These are phyloP conservation scores for Actenoides hombroni DNA, from an alignment of 2,113 vertebrate genomes.

Conservation along the genomic window DNA sequence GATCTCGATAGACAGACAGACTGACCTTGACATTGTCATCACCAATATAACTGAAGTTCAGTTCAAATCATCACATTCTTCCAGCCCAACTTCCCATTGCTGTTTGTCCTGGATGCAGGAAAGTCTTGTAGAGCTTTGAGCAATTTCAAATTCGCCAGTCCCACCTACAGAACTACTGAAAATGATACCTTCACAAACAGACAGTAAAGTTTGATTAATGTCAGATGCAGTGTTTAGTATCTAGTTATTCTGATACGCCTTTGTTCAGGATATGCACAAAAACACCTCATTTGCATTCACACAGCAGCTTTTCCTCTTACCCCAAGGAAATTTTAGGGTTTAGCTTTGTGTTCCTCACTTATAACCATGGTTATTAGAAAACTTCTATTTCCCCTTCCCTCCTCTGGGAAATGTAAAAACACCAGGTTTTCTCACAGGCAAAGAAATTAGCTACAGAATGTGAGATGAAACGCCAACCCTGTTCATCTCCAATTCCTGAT, in stretches of 20 bases:
- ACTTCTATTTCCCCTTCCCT: too few relatives aligned
- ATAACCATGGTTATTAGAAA: not conserved
- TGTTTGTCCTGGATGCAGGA: not conserved
- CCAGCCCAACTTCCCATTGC: not conserved
- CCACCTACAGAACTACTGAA: not conserved
- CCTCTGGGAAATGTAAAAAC: not conserved
- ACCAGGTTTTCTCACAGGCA: not conserved
- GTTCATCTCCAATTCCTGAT: not conserved
- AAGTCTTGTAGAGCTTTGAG: not conserved
- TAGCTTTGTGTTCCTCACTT: not conserved
- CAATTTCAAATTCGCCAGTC: not conserved
- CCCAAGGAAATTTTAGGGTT: not conserved
- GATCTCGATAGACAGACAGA: not conserved
- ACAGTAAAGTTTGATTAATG: not conserved
- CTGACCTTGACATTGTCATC: not conserved
- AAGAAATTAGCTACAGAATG: not conserved
- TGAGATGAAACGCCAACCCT: not conserved
- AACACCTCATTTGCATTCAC: not conserved
- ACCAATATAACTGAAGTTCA: not conserved
- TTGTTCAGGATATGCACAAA: not conserved
- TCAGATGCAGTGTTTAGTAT: not conserved
- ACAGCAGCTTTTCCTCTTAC: not conserved
- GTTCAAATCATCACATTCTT: not conserved
- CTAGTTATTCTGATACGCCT: not conserved
- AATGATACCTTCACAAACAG: not conserved